Evolutionary conservation across 1,140 invertebrate genomes (phyloP).

Genomic region (Drosophila persimilis): DNA sequence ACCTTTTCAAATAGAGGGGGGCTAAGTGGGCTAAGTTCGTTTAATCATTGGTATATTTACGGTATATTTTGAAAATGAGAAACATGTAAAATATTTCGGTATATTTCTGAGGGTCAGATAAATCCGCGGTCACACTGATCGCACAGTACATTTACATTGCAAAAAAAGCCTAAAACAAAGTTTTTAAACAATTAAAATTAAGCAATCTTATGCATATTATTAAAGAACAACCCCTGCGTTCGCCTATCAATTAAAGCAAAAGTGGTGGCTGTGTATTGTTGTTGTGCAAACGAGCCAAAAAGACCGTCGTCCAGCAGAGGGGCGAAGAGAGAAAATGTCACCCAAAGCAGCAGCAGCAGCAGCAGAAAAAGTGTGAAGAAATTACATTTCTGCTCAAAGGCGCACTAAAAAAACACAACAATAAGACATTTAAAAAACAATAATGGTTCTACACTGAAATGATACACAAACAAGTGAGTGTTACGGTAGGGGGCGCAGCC

Average conservation of each 20-base stretch:
- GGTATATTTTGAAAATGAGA: too few species aligned
- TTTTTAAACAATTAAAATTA: conserved; percentile 66
- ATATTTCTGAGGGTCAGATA: too few species aligned
- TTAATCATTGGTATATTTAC: too few species aligned
- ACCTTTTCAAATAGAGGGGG: too few species aligned
- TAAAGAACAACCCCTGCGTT: conserved; percentile 36
- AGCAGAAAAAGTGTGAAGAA: conserved; percentile 77
- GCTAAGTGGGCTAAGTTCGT: too few species aligned
- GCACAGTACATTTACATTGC: conserved; percentile 68
- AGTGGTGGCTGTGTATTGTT: conserved; percentile 12
- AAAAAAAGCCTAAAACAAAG: conserved; percentile 75
- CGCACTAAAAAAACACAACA: conserved; percentile 14
- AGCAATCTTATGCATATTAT: conserved; percentile 29
- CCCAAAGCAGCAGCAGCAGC: conserved; percentile 67
- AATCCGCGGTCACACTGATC: background rate
- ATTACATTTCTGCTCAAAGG: conserved; percentile 43
- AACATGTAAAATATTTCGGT: too few species aligned
- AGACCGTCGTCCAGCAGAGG: conserved; percentile 53
- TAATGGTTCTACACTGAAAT: conserved; percentile 5
- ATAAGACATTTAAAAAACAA: too few species aligned
- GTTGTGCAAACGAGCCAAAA: conserved; percentile 44
- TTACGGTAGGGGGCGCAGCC: conserved; percentile 6
- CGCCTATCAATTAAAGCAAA: conserved; percentile 21
- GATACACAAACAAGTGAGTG: conserved; percentile 37
- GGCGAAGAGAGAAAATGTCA: conserved; percentile 79